phyloP scores from a whole-genome alignment of 2,113 vertebrate genomes.

The Xenus cinereus region DNA sequence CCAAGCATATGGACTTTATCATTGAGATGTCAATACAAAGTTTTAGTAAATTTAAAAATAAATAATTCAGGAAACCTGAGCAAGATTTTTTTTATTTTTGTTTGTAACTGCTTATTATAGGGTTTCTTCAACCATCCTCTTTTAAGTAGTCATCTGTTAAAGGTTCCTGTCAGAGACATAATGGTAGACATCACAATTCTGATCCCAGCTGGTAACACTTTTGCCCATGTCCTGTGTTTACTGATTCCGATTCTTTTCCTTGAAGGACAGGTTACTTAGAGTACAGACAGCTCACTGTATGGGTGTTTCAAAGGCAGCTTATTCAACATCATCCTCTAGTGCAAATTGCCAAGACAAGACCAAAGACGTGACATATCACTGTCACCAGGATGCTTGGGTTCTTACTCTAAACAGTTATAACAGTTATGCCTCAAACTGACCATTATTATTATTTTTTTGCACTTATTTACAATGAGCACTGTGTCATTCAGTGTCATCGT shows the following conservation, averaged over 20 bases:
- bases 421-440: neutral
- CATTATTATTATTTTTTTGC: neutral
- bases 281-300: rapidly evolving
- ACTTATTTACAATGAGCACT: neutral
- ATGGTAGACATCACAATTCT: neutral
- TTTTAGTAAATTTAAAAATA: neutral
- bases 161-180: neutral
- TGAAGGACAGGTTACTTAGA: neutral
- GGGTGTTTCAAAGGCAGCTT: neutral
- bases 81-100: neutral
- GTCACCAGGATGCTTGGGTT: neutral
- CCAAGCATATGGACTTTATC: neutral
- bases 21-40: neutral
- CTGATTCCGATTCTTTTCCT: neutral
- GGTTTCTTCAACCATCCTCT: neutral
- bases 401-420: neutral
- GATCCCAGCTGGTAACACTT: neutral
- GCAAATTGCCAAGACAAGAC: neutral
- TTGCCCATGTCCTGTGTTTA: neutral
- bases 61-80: neutral
- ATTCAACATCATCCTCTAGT: neutral
- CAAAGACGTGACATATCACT: neutral
- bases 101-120: neutral
- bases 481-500: neutral
- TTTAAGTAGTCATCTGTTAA: neutral